phyloP scores from a whole-genome alignment of 2,888 invertebrate genomes.

The Athetis lepigone region DNA sequence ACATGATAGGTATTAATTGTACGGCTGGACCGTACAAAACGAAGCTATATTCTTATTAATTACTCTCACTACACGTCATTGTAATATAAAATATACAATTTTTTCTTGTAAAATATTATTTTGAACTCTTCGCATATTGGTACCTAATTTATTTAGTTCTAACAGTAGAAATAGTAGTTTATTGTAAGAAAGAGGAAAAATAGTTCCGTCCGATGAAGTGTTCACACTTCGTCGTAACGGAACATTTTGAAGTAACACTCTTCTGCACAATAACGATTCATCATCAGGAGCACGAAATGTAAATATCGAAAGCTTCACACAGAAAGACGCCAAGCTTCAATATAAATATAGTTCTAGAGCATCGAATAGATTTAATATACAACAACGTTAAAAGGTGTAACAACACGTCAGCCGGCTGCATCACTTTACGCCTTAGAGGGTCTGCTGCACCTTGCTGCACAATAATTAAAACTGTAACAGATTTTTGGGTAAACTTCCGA shows the following conservation, averaged over 20 bases:
- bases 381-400: slow-evolving; percentile 10
- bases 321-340: slow-evolving; percentile 25
- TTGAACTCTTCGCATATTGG: slow-evolving; percentile 49
- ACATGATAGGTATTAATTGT: no score
- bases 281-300: slow-evolving; percentile 25
- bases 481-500: no score
- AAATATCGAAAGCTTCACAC: slow-evolving; percentile 42
- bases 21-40: no score
- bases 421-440: no score
- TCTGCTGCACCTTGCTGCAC: no score
- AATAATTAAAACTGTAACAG: no score
- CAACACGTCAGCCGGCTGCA: not conserved
- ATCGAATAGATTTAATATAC: slow-evolving; percentile 1
- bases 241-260: no score
- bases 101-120: slow-evolving; percentile 34
- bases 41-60: slow-evolving; percentile 30
- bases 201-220: no score
- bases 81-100: slow-evolving; percentile 51
- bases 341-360: slow-evolving; percentile 9
- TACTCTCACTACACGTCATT: slow-evolving; percentile 60
- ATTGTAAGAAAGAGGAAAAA: no score
- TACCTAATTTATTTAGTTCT: no score
- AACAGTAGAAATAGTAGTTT: no score
- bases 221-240: not conserved
- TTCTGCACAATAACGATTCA: not conserved